phyloP scores from a whole-genome alignment of 1,140 invertebrate species.

The Agrilus planipennis region DNA sequence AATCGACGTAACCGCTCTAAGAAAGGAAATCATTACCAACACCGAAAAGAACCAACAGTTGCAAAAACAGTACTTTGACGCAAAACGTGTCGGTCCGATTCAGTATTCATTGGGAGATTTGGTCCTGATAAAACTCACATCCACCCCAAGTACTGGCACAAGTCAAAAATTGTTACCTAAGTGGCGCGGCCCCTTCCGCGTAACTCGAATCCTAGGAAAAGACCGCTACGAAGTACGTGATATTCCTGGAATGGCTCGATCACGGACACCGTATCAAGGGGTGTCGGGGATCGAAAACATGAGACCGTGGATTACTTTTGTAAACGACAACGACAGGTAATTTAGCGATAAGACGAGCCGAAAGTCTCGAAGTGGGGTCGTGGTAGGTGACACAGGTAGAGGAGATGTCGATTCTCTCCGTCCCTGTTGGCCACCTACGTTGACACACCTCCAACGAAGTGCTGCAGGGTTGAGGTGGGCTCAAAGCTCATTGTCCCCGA shows the following conservation, averaged over 20 bases:
- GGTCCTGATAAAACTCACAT: constrained; percentile 1
- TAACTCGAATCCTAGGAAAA: not conserved
- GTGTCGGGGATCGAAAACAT: constrained; percentile 10
- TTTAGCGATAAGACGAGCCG: no score
- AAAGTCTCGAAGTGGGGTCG: no score
- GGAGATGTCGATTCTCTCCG: no score
- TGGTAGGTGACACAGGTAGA: no score
- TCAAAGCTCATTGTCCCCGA: no score
- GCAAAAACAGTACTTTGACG: no score
- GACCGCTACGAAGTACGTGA: not conserved
- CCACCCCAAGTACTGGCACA: not conserved
- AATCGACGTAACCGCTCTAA: constrained; percentile 19
- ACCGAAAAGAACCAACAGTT: no score
- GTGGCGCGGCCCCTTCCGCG: constrained; percentile 2
- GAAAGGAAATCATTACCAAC: no score
- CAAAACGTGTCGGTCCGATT: constrained; percentile 25
- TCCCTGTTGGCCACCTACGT: no score
- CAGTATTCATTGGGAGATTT: not conserved
- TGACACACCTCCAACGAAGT: no score
- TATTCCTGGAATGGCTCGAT: not conserved
- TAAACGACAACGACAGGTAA: no score
- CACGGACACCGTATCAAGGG: constrained; percentile 3
- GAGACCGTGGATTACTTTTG: constrained; percentile 11
- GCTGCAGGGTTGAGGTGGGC: no score
- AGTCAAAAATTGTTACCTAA: constrained; percentile 5